Conservation (phyloP, 2,797 vertebrate species). For the Falco peregrinus region DNA sequence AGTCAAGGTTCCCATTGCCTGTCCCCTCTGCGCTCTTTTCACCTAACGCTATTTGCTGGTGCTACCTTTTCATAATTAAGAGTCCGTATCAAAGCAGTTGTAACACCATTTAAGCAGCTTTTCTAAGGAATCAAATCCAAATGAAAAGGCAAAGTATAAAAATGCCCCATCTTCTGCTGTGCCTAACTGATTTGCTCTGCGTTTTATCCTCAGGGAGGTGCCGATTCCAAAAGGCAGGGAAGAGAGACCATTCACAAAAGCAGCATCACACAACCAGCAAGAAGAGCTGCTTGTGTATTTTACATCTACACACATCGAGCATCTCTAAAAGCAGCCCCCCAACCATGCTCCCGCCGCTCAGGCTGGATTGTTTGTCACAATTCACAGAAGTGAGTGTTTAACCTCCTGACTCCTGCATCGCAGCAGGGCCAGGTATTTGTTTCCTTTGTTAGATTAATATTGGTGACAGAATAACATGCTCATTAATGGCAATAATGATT, state of each 20-base stretch:
- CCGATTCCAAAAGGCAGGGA: constrained; percentile 10
- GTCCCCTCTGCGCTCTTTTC: constrained; percentile 16
- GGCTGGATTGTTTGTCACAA: background rate
- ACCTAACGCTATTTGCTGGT: constrained; percentile 57
- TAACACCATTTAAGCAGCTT: constrained; percentile 70
- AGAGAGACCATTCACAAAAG: constrained; percentile 25
- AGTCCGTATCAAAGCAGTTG: constrained; percentile 66
- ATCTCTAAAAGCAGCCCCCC: background rate
- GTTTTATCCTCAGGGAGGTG: constrained; percentile 63
- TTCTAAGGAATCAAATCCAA: constrained; percentile 63
- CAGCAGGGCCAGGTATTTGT: constrained; percentile 38
- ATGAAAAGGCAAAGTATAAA: constrained; percentile 52
- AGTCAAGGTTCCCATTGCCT: constrained; percentile 12
- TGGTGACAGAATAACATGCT: constrained; percentile 37
- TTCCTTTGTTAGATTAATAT: constrained; percentile 53
- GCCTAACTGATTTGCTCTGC: constrained; percentile 70
- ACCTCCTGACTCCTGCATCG: constrained; percentile 43
- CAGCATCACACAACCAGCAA: background rate
- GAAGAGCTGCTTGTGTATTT: background rate
- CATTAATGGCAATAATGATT: constrained; percentile 57
- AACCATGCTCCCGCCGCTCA: background rate
- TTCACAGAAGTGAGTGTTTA: constrained; percentile 29
- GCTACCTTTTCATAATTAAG: constrained; percentile 70
- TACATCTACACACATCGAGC: background rate
- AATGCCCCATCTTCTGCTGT: constrained; percentile 57